Percentiles rank a stretch among this genome's conserved stretches.
phyloP scores from a whole-genome alignment of 2,113 vertebrate genomes.

The Proteles cristata region DNA sequence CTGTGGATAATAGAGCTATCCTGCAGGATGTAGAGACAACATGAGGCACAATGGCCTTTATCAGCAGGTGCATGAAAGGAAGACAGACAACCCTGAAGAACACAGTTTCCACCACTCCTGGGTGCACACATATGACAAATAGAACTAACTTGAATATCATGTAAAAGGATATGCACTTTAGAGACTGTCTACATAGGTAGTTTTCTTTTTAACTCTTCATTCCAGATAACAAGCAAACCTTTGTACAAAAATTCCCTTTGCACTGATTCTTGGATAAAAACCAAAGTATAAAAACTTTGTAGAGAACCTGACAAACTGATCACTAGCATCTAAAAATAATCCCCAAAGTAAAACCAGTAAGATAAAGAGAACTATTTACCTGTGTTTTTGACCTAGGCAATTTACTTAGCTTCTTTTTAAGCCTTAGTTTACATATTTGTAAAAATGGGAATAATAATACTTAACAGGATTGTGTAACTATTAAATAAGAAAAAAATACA shows the following conservation, averaged over 20 bases:
- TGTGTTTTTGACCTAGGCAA: background rate
- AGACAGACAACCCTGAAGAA: background rate
- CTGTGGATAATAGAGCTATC: background rate
- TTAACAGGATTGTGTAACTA: background rate
- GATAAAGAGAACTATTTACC: background rate
- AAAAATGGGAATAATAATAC: background rate
- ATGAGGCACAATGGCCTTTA: background rate
- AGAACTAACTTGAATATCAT: background rate
- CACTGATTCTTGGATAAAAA: slow-evolving; percentile 8
- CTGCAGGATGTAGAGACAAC: background rate
- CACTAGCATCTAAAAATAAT: background rate
- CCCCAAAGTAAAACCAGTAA: background rate
- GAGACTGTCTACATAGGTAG: background rate
- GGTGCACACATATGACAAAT: background rate
- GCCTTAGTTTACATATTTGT: background rate
- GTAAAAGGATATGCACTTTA: background rate
- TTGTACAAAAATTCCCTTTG: background rate
- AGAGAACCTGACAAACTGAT: background rate
- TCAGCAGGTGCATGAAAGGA: background rate
- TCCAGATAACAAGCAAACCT: background rate
- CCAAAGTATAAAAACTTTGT: background rate
- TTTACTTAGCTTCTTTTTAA: background rate
- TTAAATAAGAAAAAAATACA: slow-evolving; percentile 8
- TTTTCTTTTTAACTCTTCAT: background rate
- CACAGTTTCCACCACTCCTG: background rate